Percentiles rank a stretch among this genome's conserved stretches.
Evolutionary conservation across 2,797 vertebrate species (phyloP).

Genomic region (Microtus agrestis): DNA sequence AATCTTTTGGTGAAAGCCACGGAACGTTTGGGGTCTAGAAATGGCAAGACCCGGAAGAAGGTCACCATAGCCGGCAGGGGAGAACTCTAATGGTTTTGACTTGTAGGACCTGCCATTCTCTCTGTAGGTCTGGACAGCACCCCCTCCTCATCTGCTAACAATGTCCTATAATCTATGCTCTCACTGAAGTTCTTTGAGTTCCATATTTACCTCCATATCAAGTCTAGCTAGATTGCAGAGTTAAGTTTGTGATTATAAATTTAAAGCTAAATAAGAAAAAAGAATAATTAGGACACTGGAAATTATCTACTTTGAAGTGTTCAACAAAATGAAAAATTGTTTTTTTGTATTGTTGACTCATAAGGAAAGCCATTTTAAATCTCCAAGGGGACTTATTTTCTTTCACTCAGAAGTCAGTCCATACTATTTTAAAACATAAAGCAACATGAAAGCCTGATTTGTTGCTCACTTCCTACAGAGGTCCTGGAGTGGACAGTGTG

Average conservation of each 20-base stretch:
- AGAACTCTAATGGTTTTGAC: neutral
- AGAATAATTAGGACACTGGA: constrained; percentile 1
- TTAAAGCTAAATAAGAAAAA: neutral
- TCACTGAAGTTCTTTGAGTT: neutral
- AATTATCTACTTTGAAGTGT: neutral
- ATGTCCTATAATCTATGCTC: neutral
- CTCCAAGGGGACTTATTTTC: neutral
- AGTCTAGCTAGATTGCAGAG: neutral
- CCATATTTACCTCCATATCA: neutral
- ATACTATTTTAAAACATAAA: constrained; percentile 11
- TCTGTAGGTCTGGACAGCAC: neutral
- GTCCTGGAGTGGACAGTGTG: neutral
- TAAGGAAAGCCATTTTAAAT: neutral
- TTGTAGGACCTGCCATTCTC: neutral
- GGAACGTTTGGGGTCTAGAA: neutral
- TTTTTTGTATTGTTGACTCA: constrained; percentile 18
- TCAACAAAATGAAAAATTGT: neutral
- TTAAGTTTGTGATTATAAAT: neutral
- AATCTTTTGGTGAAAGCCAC: neutral
- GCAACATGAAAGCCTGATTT: neutral
- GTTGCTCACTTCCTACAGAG: neutral
- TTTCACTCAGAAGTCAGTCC: constrained; percentile 13
- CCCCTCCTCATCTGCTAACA: neutral
- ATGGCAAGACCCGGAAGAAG: neutral
- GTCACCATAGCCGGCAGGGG: no score